These are phyloP conservation scores for Ophiodon elongatus DNA, from an alignment of 2,113 vertebrate species.

Conservation along the genomic window DNA sequence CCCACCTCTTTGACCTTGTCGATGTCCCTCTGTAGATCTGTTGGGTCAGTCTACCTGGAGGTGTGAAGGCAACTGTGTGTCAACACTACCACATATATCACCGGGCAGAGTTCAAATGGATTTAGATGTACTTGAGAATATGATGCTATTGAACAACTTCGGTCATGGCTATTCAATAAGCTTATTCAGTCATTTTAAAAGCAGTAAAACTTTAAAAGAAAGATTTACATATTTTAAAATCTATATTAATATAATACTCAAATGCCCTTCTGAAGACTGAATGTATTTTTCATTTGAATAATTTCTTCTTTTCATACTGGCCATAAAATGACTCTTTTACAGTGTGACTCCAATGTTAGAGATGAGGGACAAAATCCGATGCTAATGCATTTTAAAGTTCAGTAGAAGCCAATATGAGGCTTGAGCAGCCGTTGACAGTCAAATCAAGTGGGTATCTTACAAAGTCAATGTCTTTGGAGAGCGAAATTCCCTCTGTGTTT, in stretches of 20 bases:
- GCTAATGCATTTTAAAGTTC: not conserved
- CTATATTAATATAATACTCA: not conserved
- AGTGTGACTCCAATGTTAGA: not conserved
- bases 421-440: not conserved
- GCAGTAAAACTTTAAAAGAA: not conserved
- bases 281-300: not conserved
- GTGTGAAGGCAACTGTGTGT: constrained; percentile 12
- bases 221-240: not conserved
- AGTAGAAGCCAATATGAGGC: not conserved
- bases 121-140: not conserved
- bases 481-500: not conserved
- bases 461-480: not conserved
- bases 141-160: not conserved
- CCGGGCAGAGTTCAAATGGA: not conserved
- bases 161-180: not conserved
- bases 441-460: not conserved
- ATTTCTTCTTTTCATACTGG: not conserved
- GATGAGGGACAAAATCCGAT: not conserved
- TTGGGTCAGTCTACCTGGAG: not conserved
- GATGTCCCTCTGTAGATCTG: constrained; percentile 2
- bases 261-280: not conserved
- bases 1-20: not conserved
- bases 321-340: not conserved
- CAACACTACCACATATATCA: not conserved
- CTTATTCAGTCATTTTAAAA: not conserved